A percentile compares a stretch with the other conserved stretches of the same genome.
phyloP scores from a whole-genome alignment of 2,113 vertebrate genomes.

The Pithys albifrons region DNA sequence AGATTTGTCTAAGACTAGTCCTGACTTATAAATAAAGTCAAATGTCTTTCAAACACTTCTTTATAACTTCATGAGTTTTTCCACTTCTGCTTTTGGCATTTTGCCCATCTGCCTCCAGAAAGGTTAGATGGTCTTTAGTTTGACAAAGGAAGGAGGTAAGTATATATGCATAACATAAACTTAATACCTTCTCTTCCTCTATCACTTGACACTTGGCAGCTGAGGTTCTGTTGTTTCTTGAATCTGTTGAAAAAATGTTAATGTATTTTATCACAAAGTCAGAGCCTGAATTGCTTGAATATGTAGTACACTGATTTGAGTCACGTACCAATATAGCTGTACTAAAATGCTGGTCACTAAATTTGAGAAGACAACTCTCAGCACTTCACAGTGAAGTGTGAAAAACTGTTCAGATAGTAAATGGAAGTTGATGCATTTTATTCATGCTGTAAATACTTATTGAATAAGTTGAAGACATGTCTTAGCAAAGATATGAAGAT shows the following conservation, averaged over 20 bases:
- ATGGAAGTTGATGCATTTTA: neutral
- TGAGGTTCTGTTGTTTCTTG: neutral
- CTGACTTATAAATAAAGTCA: neutral
- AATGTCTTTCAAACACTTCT: neutral
- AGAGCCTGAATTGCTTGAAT: neutral
- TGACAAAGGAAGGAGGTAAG: neutral
- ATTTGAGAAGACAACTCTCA: neutral
- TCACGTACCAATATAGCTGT: neutral
- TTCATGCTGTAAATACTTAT: neutral
- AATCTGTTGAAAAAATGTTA: neutral
- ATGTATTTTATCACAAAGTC: neutral
- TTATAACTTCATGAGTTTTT: neutral
- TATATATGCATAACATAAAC: neutral
- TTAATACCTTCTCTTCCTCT: neutral
- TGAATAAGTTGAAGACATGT: neutral
- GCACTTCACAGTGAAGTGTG: neutral
- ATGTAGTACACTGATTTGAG: neutral
- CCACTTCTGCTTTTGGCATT: neutral
- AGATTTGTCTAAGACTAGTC: neutral
- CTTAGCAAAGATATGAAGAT: neutral
- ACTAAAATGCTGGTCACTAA: neutral
- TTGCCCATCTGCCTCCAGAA: neutral
- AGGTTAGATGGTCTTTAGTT: neutral
- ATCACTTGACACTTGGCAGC: neutral
- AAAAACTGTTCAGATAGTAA: neutral